phyloP scores from a whole-genome alignment of 2,113 vertebrate species.

The Ciconia boyciana region DNA sequence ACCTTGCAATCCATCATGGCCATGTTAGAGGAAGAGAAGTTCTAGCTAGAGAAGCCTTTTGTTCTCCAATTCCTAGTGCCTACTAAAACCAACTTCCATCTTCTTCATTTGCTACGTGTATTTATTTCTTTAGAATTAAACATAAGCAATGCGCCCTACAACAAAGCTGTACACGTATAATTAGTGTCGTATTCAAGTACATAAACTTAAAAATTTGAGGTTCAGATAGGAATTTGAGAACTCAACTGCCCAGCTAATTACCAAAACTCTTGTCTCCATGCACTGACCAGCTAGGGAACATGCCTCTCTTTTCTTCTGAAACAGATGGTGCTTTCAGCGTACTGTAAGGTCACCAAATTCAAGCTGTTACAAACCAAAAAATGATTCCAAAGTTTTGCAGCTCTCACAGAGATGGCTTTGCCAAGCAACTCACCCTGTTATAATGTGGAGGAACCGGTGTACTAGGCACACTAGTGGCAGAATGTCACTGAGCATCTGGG shows the following conservation, averaged over 20 bases:
- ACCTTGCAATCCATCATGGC: background rate
- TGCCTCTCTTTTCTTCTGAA: background rate
- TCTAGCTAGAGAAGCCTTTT: background rate
- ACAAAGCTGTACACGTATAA: background rate
- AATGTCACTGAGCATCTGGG: background rate
- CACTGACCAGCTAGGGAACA: constrained; percentile 8
- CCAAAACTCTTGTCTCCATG: background rate
- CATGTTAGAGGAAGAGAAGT: background rate
- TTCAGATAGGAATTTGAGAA: background rate
- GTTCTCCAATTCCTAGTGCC: background rate
- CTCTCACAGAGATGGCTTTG: background rate
- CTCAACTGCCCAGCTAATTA: background rate
- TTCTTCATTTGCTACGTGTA: background rate
- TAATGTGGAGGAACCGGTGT: background rate
- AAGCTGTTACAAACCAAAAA: constrained; percentile 54
- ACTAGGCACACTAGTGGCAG: background rate
- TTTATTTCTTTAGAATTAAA: background rate
- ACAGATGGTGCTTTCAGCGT: constrained; percentile 32
- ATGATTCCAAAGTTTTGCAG: constrained; percentile 18
- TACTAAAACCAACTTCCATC: background rate
- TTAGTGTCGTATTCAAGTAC: background rate
- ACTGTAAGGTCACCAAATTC: constrained; percentile 54
- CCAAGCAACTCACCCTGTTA: constrained; percentile 3
- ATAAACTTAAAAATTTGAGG: background rate
- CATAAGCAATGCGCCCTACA: background rate